Conservation (phyloP, 2,113 vertebrate species). For the Dermatemys mawii region DNA sequence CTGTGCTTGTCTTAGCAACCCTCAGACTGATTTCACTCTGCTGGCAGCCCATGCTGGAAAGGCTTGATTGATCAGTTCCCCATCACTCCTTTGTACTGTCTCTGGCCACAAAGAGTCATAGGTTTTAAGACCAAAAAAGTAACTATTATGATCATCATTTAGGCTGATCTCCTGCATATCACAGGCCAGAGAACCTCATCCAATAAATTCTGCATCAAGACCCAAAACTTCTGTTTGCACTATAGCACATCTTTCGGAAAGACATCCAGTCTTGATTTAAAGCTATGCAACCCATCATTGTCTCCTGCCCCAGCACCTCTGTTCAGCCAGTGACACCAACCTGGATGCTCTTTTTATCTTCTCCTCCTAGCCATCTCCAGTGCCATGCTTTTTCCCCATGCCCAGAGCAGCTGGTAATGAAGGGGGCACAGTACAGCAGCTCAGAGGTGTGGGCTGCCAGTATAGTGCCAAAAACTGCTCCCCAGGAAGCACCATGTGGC, state of each 20-base stretch:
- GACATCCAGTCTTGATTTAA: no score
- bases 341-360: neutral
- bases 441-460: no score
- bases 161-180: neutral
- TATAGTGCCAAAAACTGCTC: no score
- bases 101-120: neutral
- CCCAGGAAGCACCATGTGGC: no score
- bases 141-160: neutral
- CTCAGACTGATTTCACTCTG: neutral
- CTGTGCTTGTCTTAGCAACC: neutral
- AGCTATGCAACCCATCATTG: no score
- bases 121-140: neutral
- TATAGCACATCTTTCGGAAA: no score
- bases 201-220: no score
- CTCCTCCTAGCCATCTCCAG: neutral
- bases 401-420: no score
- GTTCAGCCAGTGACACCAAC: neutral
- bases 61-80: neutral
- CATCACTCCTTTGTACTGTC: neutral
- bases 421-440: no score
- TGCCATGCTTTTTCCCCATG: rapidly evolving
- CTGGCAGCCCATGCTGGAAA: neutral
- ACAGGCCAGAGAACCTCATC: neutral
- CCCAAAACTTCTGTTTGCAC: no score
- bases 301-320: neutral